Conservation (phyloP, 2,797 vertebrate species). For the Rhynchonycteris naso region DNA sequence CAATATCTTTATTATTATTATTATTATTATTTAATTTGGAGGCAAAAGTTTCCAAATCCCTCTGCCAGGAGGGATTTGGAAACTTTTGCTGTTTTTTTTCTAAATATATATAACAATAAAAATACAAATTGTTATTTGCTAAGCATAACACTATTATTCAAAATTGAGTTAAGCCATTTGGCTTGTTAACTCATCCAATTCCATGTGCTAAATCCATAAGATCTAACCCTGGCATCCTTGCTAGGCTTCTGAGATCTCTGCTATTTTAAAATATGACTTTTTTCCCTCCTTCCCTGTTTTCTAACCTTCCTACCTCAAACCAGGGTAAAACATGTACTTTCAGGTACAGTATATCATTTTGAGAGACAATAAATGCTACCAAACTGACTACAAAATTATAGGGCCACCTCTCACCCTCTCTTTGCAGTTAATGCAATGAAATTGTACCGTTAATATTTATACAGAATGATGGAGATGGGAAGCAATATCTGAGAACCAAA, state of each 20-base stretch:
- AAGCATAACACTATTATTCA: neutral
- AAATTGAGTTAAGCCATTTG: neutral
- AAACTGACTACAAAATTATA: conserved; percentile 62
- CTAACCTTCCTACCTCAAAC: conserved; percentile 16
- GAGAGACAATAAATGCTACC: conserved; percentile 48
- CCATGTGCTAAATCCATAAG: neutral
- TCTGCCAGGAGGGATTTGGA: neutral
- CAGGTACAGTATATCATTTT: conserved; percentile 20
- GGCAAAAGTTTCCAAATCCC: too few relatives aligned
- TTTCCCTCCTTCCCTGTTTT: neutral
- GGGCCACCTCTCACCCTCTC: neutral
- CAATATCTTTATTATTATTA: neutral
- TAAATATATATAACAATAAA: neutral
- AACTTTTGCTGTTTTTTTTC: neutral
- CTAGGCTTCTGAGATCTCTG: neutral
- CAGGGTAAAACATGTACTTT: conserved; percentile 27
- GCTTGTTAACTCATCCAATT: neutral
- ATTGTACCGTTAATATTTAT: conserved; percentile 65
- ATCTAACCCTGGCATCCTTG: neutral
- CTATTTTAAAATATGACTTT: conserved; percentile 9
- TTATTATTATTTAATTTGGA: neutral
- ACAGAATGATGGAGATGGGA: conserved; percentile 33
- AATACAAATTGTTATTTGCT: neutral
- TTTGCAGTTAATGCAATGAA: conserved; percentile 28
- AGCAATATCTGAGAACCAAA: conserved; percentile 41